phyloP scores from a whole-genome alignment of 2,797 vertebrate genomes.

The Podarcis lilfordi region DNA sequence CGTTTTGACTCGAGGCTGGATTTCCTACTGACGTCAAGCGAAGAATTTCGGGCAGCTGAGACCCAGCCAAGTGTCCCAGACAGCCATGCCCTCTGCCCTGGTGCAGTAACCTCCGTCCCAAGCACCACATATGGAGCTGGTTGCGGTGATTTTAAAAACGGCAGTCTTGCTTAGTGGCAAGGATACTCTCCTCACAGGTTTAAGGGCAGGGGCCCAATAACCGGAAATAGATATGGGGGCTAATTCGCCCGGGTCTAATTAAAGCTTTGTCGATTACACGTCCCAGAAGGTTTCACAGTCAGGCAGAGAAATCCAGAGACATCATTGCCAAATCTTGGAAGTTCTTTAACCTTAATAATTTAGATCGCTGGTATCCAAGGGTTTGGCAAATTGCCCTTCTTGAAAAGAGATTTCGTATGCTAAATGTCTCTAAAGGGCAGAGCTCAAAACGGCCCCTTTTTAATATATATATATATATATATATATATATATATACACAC shows the following conservation, averaged over 20 bases:
- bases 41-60: background rate
- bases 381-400: too few relatives aligned
- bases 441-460: too few relatives aligned
- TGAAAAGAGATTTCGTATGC: too few relatives aligned
- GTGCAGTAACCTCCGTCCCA: background rate
- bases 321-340: too few relatives aligned
- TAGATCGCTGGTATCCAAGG: too few relatives aligned
- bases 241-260: too few relatives aligned
- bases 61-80: background rate
- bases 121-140: too few relatives aligned
- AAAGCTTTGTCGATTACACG: background rate
- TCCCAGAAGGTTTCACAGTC: background rate
- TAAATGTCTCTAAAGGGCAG: too few relatives aligned
- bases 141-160: too few relatives aligned
- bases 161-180: background rate
- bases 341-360: too few relatives aligned
- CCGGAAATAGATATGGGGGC: background rate
- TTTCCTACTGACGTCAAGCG: background rate
- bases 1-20: background rate
- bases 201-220: background rate
- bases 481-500: too few relatives aligned
- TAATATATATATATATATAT: too few relatives aligned
- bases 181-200: background rate
- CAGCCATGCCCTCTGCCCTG: background rate
- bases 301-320: background rate